Conservation (phyloP, 2,113 vertebrate genomes). For the Tenebrosternarchus preto region DNA sequence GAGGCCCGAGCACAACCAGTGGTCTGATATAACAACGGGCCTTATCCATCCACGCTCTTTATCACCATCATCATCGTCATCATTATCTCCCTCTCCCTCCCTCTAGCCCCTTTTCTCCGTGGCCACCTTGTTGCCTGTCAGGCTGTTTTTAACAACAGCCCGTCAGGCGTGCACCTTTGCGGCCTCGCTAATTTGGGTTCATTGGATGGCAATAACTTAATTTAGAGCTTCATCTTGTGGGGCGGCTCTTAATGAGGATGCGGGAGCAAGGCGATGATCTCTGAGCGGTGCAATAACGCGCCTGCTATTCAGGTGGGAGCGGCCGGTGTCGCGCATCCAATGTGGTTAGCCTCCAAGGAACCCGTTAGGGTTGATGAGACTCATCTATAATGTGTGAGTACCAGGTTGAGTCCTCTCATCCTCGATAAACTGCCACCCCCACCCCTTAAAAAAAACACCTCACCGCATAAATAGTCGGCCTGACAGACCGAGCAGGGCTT, state of each 20-base stretch:
- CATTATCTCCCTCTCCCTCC: slow-evolving; percentile 49
- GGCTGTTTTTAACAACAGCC: slow-evolving; percentile 51
- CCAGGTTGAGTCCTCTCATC: slow-evolving; percentile 54
- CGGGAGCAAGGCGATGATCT: slow-evolving; percentile 65
- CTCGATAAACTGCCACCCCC: slow-evolving; percentile 42
- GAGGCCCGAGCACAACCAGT: not conserved
- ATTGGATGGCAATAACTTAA: slow-evolving; percentile 80
- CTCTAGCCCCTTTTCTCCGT: slow-evolving; percentile 66
- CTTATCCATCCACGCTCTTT: slow-evolving; percentile 1
- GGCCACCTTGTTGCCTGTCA: slow-evolving; percentile 69
- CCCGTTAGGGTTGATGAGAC: slow-evolving; percentile 73
- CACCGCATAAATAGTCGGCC: not conserved
- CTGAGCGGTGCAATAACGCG: slow-evolving; percentile 70
- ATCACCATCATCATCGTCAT: slow-evolving; percentile 37
- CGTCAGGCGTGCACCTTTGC: slow-evolving; percentile 47
- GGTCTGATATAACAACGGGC: slow-evolving; percentile 17
- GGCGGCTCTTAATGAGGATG: slow-evolving; percentile 75
- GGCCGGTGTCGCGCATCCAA: slow-evolving; percentile 51
- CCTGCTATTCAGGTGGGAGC: slow-evolving; percentile 62
- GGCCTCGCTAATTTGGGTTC: slow-evolving; percentile 75
- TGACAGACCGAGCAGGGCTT: slow-evolving; percentile 22
- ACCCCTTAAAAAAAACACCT: not conserved
- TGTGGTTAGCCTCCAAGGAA: slow-evolving; percentile 73
- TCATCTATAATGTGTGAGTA: slow-evolving; percentile 80
- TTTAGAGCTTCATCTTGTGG: slow-evolving; percentile 72